Conservation (phyloP, 1,140 invertebrate genomes). For the Xylocopa sonorina region DNA sequence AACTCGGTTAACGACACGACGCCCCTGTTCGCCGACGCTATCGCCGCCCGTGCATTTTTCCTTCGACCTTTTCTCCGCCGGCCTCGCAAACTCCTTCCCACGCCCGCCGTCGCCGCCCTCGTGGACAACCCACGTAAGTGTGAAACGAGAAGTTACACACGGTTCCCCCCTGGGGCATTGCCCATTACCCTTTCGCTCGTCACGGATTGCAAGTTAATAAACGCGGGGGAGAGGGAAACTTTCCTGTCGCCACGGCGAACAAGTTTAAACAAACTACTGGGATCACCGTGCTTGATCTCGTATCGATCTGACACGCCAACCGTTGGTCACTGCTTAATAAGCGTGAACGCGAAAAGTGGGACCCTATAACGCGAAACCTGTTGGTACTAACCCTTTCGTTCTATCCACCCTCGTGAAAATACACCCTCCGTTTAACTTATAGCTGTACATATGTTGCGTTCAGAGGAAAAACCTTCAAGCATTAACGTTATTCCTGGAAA, state of each 20-base stretch:
- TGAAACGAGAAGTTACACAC: slow-evolving; percentile 23
- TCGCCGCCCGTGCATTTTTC: slow-evolving; percentile 14
- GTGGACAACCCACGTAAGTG: background rate
- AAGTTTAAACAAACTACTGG: slow-evolving; percentile 12
- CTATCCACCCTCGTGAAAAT: too few relatives aligned
- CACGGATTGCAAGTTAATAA: slow-evolving; percentile 19
- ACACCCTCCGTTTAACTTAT: too few relatives aligned
- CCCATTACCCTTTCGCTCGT: slow-evolving; percentile 18
- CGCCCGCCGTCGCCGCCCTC: too few relatives aligned
- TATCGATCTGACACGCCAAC: background rate
- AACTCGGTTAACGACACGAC: slow-evolving; percentile 63
- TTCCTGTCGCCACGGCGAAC: background rate
- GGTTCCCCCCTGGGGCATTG: background rate
- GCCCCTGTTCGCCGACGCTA: slow-evolving; percentile 32
- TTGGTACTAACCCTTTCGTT: too few relatives aligned
- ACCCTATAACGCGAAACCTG: background rate
- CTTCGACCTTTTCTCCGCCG: slow-evolving; percentile 29
- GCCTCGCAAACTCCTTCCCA: slow-evolving; percentile 11
- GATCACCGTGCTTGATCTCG: background rate
- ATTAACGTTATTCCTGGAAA: too few relatives aligned
- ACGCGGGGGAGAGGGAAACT: background rate
- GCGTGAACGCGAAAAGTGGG: background rate
- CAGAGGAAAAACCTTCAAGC: too few relatives aligned
- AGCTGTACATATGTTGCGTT: too few relatives aligned
- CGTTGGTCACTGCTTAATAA: background rate